Base-by-base conservation (phyloP, 2,113 vertebrate species). In the Phalacrocorax brasilianus region DNA sequence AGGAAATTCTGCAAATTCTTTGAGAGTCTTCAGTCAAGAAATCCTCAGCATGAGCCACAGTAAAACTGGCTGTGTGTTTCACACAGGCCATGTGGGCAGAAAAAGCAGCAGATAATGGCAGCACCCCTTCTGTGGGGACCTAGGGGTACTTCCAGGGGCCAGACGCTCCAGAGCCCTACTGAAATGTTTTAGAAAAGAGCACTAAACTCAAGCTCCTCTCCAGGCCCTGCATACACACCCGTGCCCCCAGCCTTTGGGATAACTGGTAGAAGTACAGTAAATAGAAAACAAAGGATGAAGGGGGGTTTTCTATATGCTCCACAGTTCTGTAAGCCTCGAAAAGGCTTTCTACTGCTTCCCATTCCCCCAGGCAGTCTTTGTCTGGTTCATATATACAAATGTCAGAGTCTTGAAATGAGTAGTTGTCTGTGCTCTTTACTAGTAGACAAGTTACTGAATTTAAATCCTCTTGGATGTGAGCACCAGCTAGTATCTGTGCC, bases 1-100 rank as follows among this genome's bases (percentile, higher is more conserved):
- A 68, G 79, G 90, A 95, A 94, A 93, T 95, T 91, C 94, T 96
- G 62, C 62, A 81, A 78, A 92, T 95, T 91, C 75, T 95, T 92
- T 72, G 42, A 63, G 76, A 91, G 63, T 62, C 73, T 85, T 89
- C 73, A 79, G 56, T 71, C 73, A 77, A 93, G 49, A 91, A 85
- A 71, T 33, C 70, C 78, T 42, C 56, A 21, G 35, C 26, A 56
- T 0, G 7, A 89, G 73, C 19, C 61, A 49, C 59, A 70, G 66
- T 61, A 65, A 85, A 91, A 66, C n/a, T 5, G 33, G 16, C 49
- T 6, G 7, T 14, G 19, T 83, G 65, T 86, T 81, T 75, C 73
- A 68, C 52, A 66, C 17, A 7, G 23, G n/a, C 71, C 40, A 20
- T 12, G 12, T 12, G 63, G 75, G 68, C n/a, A 63, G 53, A 24